A percentile compares a stretch with the other conserved stretches of the same genome.
Evolutionary conservation across 2,113 vertebrate genomes (phyloP).

Genomic region (Psammodynastes pulverulentus): DNA sequence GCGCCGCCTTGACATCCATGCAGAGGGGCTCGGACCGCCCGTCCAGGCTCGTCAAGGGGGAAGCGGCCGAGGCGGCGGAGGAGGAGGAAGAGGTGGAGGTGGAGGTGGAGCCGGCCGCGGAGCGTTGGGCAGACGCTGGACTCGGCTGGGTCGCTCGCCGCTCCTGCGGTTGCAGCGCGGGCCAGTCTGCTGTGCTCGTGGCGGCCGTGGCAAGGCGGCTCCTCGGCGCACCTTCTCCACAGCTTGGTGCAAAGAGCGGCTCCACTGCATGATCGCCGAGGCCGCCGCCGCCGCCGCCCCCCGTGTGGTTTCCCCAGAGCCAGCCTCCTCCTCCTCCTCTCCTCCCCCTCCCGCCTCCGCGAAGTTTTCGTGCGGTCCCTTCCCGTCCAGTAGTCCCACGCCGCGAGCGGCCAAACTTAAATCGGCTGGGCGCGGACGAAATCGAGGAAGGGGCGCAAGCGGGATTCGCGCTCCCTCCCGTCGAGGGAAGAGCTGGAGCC

Average conservation of each 20-base stretch:
- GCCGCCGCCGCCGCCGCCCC: constrained; percentile 57
- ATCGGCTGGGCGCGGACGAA: constrained; percentile 23
- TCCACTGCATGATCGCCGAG: constrained; percentile 65
- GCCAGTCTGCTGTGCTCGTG: background rate
- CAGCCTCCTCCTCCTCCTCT: background rate
- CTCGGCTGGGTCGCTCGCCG: background rate
- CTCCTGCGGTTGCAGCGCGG: background rate
- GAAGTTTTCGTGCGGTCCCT: constrained; percentile 8
- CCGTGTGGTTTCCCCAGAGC: constrained; percentile 17
- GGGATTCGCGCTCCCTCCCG: background rate
- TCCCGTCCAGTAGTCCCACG: constrained; percentile 11
- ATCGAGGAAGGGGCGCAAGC: background rate
- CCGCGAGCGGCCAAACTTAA: background rate
- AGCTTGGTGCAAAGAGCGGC: constrained; percentile 46
- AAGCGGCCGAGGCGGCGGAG: background rate
- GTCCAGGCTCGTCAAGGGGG: constrained; percentile 42
- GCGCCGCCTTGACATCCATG: constrained; percentile 84
- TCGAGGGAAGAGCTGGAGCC: background rate
- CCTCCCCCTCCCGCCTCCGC: background rate
- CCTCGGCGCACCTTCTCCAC: constrained; percentile 50
- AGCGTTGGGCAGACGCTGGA: background rate
- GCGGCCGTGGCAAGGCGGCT: constrained; percentile 51
- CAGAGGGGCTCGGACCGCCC: constrained; percentile 52
- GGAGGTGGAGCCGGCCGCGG: constrained; percentile 13
- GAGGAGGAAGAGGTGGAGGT: too few relatives aligned